These are phyloP conservation scores for Sardinella longiceps DNA, from an alignment of 2,797 vertebrate species.

Conservation along the genomic window DNA sequence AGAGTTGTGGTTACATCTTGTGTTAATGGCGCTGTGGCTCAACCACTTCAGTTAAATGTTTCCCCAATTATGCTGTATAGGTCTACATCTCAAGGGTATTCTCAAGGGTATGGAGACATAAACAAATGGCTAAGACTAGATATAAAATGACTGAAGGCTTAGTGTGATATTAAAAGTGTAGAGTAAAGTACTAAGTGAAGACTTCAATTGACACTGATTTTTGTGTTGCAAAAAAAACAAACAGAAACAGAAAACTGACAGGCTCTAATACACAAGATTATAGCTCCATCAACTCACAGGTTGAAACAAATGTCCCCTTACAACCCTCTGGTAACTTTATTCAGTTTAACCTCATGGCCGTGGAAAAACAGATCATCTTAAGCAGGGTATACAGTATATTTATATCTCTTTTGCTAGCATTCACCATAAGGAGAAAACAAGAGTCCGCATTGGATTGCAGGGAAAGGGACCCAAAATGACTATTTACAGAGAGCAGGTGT, in stretches of 20 bases:
- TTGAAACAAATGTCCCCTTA: neutral
- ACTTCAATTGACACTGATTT: neutral
- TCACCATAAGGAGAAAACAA: neutral
- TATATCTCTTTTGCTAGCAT: neutral
- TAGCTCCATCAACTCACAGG: neutral
- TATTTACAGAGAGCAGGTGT: slow-evolving; percentile 33
- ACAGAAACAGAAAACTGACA: neutral
- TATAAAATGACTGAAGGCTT: neutral
- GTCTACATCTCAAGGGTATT: neutral
- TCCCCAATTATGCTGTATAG: neutral
- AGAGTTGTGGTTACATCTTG: neutral
- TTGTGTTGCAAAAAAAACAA: neutral
- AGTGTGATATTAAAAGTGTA: neutral
- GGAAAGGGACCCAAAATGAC: neutral
- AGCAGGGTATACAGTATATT: slow-evolving; percentile 16
- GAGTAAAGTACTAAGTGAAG: slow-evolving; percentile 1
- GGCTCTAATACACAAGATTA: neutral
- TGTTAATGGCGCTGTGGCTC: neutral
- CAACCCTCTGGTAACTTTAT: neutral
- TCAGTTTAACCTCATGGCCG: neutral
- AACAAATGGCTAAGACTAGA: neutral
- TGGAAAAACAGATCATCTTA: neutral
- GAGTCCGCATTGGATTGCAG: neutral
- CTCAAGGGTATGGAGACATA: neutral
- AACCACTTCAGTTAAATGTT: neutral